Evolutionary conservation across 2,113 vertebrate genomes (phyloP), one percentile per base, ranked within the genome.

Genomic region (Anarrhichthys ocellatus): DNA sequence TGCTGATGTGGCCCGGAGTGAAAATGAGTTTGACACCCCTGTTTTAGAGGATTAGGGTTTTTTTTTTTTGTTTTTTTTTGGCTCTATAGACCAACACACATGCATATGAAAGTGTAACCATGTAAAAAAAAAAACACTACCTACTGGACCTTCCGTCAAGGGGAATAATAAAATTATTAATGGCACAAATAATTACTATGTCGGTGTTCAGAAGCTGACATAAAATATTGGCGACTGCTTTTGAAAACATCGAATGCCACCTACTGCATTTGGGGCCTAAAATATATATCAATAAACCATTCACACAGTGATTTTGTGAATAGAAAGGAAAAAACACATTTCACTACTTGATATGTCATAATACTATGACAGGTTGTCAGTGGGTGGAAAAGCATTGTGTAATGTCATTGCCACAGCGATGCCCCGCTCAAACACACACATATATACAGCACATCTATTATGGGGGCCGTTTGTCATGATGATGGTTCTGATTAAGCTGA

Each of bases 301-400:
- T 63, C 42, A 63, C 61, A 13, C 24, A 76, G 34, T 20, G 5
- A 7, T 62, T 52, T 40, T 63, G 56, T 78, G 56, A 70, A 27
- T 40, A 24, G 34, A 63, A 54, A n/a, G 17, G 24, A 36, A 40
- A 61, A 48, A 48, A 20, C 24, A 34, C 48, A 24, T 4, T 59
- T 46, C 15, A 11, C 42, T 15, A 27, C 54, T 27, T 38, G 24
- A 74, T 29, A 24, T 64, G 58, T 18, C 22, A 29, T 24, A 34
- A 68, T 13, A 18, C 20, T 29, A 1, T 50, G 71, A 36, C 42
- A 27, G 54, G 44, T 46, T 24, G 27, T 63, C 34, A 34, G 9
- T 71, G 42, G 1, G 11, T 59, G 20, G 29, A 29, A 3, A 13
- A 50, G 46, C 67, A 29, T 8, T 46, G 44, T 66, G 46, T 59